Percentiles rank a stretch among this genome's conserved stretches.
phyloP scores from a whole-genome alignment of 2,888 invertebrate genomes.

The Anodontia alba region DNA sequence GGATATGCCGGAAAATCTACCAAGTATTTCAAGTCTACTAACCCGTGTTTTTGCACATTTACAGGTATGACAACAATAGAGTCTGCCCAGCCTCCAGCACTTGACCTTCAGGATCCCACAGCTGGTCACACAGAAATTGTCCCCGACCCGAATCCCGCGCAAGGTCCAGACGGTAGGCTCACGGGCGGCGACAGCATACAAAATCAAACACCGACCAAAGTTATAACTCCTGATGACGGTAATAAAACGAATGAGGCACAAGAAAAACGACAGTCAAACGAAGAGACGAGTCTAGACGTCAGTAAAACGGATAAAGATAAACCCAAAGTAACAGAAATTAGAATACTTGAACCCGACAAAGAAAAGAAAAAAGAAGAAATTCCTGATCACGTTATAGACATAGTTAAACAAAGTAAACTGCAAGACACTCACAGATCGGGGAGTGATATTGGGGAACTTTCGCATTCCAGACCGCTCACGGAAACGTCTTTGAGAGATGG shows the following conservation, averaged over 20 bases:
- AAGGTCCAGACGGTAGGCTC: conserved; percentile 39
- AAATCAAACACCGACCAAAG: neutral
- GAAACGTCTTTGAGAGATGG: conserved; percentile 53
- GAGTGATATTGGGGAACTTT: conserved; percentile 44
- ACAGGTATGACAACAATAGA: conserved; percentile 64
- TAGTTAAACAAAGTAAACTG: conserved; percentile 61
- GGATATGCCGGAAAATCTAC: too few species aligned
- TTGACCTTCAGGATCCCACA: conserved; percentile 19
- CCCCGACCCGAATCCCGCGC: conserved; percentile 5
- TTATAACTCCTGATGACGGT: too few species aligned
- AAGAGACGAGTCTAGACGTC: neutral
- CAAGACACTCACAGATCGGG: conserved; percentile 22
- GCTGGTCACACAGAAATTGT: conserved; percentile 11
- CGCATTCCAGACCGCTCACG: conserved; percentile 51
- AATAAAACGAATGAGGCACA: neutral
- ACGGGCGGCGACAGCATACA: conserved; percentile 30
- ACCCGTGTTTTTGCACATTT: conserved; percentile 23
- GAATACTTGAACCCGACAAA: conserved; percentile 31
- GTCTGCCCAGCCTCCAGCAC: conserved; percentile 35
- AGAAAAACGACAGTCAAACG: neutral
- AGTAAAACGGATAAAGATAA: neutral
- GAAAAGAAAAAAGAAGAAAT: conserved; percentile 29
- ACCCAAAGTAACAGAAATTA: neutral
- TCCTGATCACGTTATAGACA: conserved; percentile 50
- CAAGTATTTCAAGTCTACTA: too few species aligned